Percentiles rank a stretch among this genome's conserved stretches.
Evolutionary conservation across 1,140 invertebrate genomes (phyloP).

Genomic region (Uloborus diversus): DNA sequence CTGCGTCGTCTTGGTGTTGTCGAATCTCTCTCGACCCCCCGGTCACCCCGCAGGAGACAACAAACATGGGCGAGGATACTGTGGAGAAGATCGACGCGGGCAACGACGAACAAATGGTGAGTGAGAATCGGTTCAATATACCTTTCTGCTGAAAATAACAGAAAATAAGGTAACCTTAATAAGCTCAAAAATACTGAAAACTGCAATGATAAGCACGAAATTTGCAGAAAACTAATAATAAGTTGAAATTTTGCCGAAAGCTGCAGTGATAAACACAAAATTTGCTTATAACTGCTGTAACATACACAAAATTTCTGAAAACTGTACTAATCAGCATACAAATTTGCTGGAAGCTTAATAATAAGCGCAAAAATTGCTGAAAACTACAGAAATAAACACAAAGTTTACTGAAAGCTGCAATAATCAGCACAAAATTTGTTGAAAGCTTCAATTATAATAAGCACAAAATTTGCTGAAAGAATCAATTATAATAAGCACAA

Average conservation of each 20-base stretch:
- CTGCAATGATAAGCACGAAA: neutral
- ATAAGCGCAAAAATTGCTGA: no score
- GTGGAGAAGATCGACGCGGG: conserved; percentile 23
- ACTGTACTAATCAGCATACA: no score
- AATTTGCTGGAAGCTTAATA: no score
- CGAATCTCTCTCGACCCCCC: neutral
- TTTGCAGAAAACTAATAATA: neutral
- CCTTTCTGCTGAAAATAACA: neutral
- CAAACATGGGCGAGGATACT: neutral
- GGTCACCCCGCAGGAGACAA: neutral
- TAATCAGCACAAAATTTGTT: no score
- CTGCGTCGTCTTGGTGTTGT: neutral
- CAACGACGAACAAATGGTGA: conserved; percentile 29
- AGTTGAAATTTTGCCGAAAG: neutral
- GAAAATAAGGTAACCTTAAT: neutral
- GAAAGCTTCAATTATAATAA: no score
- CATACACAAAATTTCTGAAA: no score
- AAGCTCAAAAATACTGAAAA: neutral
- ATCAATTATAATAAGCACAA: no score
- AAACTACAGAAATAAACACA: no score
- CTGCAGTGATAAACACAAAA: neutral
- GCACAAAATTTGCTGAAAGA: no score
- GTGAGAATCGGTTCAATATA: neutral
- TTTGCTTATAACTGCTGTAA: neutral
- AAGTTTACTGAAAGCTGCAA: no score